A percentile compares a stretch with the other conserved stretches of the same genome.
phyloP scores from a whole-genome alignment of 2,113 vertebrate species.

The Sporophila hypoxantha region DNA sequence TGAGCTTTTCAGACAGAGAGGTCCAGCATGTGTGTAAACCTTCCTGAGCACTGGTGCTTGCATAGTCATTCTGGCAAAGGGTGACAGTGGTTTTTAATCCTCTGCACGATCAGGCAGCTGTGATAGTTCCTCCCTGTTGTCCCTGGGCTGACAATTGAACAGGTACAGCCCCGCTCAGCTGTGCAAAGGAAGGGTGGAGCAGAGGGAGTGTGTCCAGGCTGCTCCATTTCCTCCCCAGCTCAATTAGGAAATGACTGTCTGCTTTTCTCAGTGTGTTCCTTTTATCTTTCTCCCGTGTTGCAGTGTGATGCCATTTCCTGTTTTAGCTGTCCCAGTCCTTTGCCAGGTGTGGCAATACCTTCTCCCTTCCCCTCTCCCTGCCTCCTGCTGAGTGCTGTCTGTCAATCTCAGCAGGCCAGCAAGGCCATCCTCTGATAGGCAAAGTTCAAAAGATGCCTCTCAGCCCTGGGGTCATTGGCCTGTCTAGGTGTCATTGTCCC shows the following conservation, averaged over 20 bases:
- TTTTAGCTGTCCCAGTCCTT: too few relatives aligned
- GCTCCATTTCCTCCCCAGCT: neutral
- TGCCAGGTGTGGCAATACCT: too few relatives aligned
- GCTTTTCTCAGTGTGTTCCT: neutral
- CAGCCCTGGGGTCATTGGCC: too few relatives aligned
- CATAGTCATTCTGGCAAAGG: neutral
- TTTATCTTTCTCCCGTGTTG: too few relatives aligned
- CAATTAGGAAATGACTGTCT: neutral
- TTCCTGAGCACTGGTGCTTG: neutral
- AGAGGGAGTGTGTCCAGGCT: neutral
- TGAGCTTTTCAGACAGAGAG: neutral
- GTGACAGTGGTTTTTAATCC: neutral
- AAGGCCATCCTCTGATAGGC: too few relatives aligned
- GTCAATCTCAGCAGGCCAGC: too few relatives aligned
- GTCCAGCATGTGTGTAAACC: neutral
- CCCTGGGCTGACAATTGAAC: neutral
- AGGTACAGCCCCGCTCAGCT: neutral
- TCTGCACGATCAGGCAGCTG: neutral
- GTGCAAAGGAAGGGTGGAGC: neutral
- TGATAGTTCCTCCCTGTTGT: neutral
- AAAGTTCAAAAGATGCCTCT: too few relatives aligned
- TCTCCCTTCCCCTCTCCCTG: too few relatives aligned
- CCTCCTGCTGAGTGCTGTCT: too few relatives aligned
- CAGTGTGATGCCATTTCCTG: too few relatives aligned
- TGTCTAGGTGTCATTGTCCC: too few relatives aligned